Percentiles rank a stretch among this genome's conserved stretches.
These are phyloP conservation scores for Acrobasis consociella DNA, from an alignment of 2,888 invertebrate species.

Conservation along the genomic window DNA sequence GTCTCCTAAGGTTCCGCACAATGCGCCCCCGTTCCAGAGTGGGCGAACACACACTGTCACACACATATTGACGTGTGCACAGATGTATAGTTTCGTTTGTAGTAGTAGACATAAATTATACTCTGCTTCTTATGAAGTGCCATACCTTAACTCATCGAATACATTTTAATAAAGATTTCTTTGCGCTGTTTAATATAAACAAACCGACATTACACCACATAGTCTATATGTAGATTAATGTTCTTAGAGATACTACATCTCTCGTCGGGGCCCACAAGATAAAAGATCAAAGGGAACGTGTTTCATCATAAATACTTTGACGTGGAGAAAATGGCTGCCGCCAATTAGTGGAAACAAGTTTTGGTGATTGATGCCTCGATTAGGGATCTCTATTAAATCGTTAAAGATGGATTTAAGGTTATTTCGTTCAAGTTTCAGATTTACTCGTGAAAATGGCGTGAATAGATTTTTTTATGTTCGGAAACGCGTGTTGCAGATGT, in stretches of 20 bases:
- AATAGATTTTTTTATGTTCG: too few species aligned
- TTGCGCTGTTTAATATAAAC: constrained; percentile 10
- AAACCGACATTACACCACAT: constrained; percentile 15
- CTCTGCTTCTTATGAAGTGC: too few species aligned
- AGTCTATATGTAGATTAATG: constrained; percentile 18
- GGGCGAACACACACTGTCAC: too few species aligned
- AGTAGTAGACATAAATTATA: too few species aligned
- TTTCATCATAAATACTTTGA: constrained; percentile 17
- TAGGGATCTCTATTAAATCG: background rate
- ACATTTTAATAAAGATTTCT: constrained; percentile 4
- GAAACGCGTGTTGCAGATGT: too few species aligned
- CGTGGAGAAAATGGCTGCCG: constrained; percentile 5
- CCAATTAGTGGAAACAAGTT: constrained; percentile 8
- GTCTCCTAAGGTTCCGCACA: too few species aligned
- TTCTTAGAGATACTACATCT: constrained; percentile 3
- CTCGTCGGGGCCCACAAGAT: constrained; percentile 9
- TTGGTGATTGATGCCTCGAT: constrained; percentile 8
- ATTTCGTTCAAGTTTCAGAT: too few species aligned
- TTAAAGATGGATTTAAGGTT: background rate
- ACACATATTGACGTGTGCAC: too few species aligned
- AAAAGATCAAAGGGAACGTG: constrained; percentile 15
- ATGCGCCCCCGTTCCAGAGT: too few species aligned
- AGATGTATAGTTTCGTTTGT: too few species aligned
- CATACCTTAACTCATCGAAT: background rate
- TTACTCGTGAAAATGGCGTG: too few species aligned